These are phyloP conservation scores for Horisme vitalbata DNA, from an alignment of 2,888 invertebrate species.

Conservation along the genomic window DNA sequence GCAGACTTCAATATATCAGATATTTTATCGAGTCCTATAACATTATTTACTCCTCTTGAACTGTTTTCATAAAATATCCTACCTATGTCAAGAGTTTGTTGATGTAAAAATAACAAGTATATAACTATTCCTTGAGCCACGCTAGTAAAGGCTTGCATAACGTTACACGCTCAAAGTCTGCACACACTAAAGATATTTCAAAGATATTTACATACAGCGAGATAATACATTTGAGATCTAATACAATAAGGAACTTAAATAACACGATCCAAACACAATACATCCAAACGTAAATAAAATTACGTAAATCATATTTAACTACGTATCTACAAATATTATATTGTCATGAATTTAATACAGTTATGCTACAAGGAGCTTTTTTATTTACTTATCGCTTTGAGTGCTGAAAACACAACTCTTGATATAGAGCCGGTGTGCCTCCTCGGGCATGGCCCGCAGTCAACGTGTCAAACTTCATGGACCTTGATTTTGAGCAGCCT, in stretches of 20 bases:
- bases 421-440: too few relatives aligned
- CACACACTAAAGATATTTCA: slow-evolving; percentile 15
- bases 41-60: too few relatives aligned
- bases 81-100: too few relatives aligned
- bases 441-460: too few relatives aligned
- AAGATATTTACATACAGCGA: slow-evolving; percentile 52
- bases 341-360: slow-evolving; percentile 68
- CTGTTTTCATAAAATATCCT: too few relatives aligned
- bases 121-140: too few relatives aligned
- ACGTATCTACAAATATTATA: slow-evolving; percentile 59
- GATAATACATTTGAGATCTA: slow-evolving; percentile 70
- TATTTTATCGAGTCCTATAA: too few relatives aligned
- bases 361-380: slow-evolving; percentile 27
- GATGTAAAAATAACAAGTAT: too few relatives aligned
- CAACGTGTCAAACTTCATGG: too few relatives aligned
- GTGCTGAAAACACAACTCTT: too few relatives aligned
- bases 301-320: slow-evolving; percentile 37
- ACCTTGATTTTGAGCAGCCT: too few relatives aligned
- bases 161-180: slow-evolving; percentile 15
- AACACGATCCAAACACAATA: slow-evolving; percentile 46
- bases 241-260: slow-evolving; percentile 64
- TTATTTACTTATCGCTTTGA: slow-evolving; percentile 5
- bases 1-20: slow-evolving; percentile 23
- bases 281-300: slow-evolving; percentile 43
- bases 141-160: too few relatives aligned